A percentile compares a stretch with the other conserved stretches of the same genome.
Conservation (phyloP, 2,797 vertebrate genomes). For the Fundulus diaphanus region DNA sequence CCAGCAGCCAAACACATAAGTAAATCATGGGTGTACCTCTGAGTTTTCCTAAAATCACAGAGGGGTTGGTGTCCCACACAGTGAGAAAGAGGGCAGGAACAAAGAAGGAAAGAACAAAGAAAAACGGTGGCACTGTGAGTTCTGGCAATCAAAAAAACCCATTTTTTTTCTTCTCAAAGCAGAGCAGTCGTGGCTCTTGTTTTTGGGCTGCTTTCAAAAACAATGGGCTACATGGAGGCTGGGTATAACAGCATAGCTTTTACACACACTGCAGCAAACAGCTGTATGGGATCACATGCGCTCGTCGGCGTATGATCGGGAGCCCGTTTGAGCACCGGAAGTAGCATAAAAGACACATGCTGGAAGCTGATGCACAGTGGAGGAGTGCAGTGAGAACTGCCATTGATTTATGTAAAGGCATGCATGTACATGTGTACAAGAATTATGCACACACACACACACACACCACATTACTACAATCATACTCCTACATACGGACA, state of each 20-base stretch:
- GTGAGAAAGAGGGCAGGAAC: conserved; percentile 42
- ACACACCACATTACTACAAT: conserved; percentile 10
- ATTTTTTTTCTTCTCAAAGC: conserved; percentile 49
- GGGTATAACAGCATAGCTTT: conserved; percentile 52
- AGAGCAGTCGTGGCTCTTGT: conserved; percentile 43
- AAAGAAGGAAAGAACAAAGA: conserved; percentile 20
- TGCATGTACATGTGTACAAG: conserved; percentile 13
- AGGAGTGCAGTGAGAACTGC: conserved; percentile 49
- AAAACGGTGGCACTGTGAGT: conserved; percentile 84
- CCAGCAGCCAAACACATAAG: conserved; percentile 50
- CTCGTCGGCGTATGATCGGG: conserved; percentile 41
- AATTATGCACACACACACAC: conserved; percentile 1
- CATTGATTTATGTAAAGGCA: conserved; percentile 36
- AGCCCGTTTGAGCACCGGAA: conserved; percentile 45
- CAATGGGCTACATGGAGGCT: conserved; percentile 29
- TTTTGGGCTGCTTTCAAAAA: conserved; percentile 50
- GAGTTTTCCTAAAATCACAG: conserved; percentile 69
- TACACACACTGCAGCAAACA: conserved; percentile 48
- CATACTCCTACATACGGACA: conserved; percentile 44
- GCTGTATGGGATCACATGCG: conserved; percentile 56
- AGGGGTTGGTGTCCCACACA: conserved; percentile 61
- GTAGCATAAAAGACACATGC: conserved; percentile 50
- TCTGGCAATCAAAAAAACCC: conserved; percentile 79
- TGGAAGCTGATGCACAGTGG: conserved; percentile 57
- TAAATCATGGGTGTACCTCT: conserved; percentile 61